These are phyloP conservation scores for Spatulosminthurus flaviceps DNA, from an alignment of 2,888 invertebrate species.

Conservation along the genomic window DNA sequence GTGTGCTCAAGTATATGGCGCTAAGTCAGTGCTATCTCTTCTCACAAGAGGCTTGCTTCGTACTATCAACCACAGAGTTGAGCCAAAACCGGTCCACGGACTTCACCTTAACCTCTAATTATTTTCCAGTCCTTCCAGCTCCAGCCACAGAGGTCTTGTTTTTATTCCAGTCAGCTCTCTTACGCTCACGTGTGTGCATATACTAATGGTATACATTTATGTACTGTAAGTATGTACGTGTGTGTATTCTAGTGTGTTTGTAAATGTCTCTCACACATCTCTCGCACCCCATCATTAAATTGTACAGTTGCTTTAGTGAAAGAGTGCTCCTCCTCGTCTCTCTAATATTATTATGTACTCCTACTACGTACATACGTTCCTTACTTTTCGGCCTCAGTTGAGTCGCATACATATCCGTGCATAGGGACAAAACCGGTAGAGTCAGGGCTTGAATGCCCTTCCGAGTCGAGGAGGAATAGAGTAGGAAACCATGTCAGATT, in stretches of 20 bases:
- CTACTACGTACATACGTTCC: too few species aligned
- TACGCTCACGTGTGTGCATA: background rate
- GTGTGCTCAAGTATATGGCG: too few species aligned
- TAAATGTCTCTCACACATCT: background rate
- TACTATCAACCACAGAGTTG: slow-evolving; percentile 40
- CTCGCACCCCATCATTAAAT: background rate
- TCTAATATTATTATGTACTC: background rate
- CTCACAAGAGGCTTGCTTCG: background rate
- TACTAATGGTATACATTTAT: too few species aligned
- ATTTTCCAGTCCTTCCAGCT: slow-evolving; percentile 48
- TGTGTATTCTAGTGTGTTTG: too few species aligned
- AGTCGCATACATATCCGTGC: too few species aligned
- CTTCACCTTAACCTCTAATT: slow-evolving; percentile 48
- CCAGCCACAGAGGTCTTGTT: background rate
- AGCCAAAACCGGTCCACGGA: slow-evolving; percentile 40
- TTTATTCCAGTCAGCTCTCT: slow-evolving; percentile 40
- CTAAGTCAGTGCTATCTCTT: too few species aligned
- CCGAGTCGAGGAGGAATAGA: background rate
- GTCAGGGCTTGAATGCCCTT: background rate
- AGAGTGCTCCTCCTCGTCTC: background rate
- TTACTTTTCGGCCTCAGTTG: too few species aligned
- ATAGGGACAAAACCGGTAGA: background rate
- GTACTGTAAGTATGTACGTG: too few species aligned
- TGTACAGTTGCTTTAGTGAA: background rate
- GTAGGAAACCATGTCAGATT: slow-evolving; percentile 13